Base-by-base conservation (phyloP, 2,797 vertebrate species). In the Premnoplex brunnescens region DNA sequence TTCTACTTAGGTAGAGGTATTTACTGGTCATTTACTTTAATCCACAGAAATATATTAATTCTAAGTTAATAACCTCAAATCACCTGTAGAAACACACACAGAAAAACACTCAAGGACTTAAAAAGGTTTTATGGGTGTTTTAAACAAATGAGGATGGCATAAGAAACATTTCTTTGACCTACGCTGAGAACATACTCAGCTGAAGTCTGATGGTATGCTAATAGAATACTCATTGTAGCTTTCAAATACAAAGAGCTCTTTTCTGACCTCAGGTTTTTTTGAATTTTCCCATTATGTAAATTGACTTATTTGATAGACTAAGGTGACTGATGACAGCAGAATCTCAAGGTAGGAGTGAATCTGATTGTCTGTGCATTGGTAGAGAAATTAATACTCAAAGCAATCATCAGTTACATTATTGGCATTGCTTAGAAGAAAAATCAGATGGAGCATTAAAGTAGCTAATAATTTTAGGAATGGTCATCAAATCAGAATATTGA, bases 311-410 rank as follows among this genome's bases (percentile, higher is more conserved):
- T 96, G 93, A 92, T 97, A 92, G 92, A 85, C 46, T 83, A 37
- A 92, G 86, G 92, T 97, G 96, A 97, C 89, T 97, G 92, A 96
- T 94, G 87, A 89, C 75, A 86, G 43, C 69, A 69, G 58, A 84
- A 75, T 93, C 89, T 96, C 91, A 92, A 95, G 71, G 83, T 93
- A 67, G 84, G 68, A 95, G 86, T 41, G 62, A 95, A 93, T 95
- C 71, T 96, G 89, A 97, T 91, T 97, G 79, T 91, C 60, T 95
- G 79, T 93, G 85, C 94, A 89, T 78, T 94, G 63, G 56, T 83
- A 92, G 54, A 96, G 85, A 96, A 97, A 97, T 95, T 79, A 97
- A 95, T 94, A 92, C 89, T 96, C 91, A 95, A 68, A 95, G 68
- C 75, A 94, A 86, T 91, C 89, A 64, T 79, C 92, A 91, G 86